phyloP scores from a whole-genome alignment of 2,888 invertebrate species.

The Dinocampus coccinellae region DNA sequence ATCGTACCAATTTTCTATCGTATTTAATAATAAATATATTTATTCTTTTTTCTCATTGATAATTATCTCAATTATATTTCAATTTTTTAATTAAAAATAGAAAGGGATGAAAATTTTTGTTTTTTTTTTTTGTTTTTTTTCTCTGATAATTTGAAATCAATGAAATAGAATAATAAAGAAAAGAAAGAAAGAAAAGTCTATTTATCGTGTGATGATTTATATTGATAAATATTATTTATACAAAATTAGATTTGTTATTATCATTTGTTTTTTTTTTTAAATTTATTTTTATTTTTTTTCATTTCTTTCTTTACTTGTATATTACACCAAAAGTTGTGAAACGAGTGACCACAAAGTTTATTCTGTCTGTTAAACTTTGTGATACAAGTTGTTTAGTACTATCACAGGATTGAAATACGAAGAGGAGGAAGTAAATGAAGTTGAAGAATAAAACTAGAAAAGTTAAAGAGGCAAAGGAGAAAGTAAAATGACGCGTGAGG shows the following conservation, averaged over 20 bases:
- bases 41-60: neutral
- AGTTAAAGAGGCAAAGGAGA: neutral
- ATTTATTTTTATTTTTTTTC: neutral
- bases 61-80: neutral
- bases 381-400: slow-evolving; percentile 68
- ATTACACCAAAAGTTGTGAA: slow-evolving; percentile 50
- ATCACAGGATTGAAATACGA: slow-evolving; percentile 22
- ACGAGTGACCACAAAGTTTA: slow-evolving; percentile 65
- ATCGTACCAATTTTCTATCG: neutral
- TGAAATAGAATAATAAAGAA: neutral
- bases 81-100: too few species aligned
- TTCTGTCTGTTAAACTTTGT: slow-evolving; percentile 69
- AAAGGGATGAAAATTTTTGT: too few species aligned
- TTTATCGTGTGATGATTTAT: too few species aligned
- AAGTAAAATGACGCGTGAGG: too few species aligned
- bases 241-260: neutral
- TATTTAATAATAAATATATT: neutral
- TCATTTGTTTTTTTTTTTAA: neutral
- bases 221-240: too few species aligned
- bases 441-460: neutral
- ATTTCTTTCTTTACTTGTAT: neutral
- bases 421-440: slow-evolving; percentile 3
- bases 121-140: too few species aligned
- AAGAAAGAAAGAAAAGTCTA: too few species aligned
- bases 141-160: too few species aligned